Evolutionary conservation across 2,113 vertebrate genomes (phyloP), one percentile per base, ranked within the genome.

Genomic region (Mugil cephalus): DNA sequence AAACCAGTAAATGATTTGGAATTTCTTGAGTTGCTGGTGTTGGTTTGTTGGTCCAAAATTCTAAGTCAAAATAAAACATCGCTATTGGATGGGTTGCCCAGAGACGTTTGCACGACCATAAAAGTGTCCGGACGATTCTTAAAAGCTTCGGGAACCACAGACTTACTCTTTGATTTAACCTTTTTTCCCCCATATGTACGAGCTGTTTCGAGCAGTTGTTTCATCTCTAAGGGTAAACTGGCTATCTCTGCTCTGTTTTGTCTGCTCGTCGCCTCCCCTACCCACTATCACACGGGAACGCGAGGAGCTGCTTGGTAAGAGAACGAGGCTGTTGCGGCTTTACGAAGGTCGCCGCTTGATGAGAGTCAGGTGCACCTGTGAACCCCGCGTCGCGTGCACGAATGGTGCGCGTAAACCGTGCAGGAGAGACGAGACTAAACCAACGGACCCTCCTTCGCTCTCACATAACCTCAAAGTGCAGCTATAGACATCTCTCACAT

Each of bases 401-500:
- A 11, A 47, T 19, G 1, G 11, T 6, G 19, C 39, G 1, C 6
- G 17, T 36, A 71, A 42, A 62, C 21, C 62, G 70, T 39, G 15
- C 30, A 42, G 52, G 68, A 78, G 65, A 82, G 62, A 53, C 10
- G 13, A 77, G 65, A 64, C 54, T 34, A 11, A 77, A 85, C 53
- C 48, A 30, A 45, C 24, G 13, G 10, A 51, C 48, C 60, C 18
- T 51, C 62, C 15, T 39, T 40, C n/a, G 4, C 76, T 74, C 79
- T 55, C 70, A 53, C 17, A 75, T 70, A 63, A 39, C 50, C 84
- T 90, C 83, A 89, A 88, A 89, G 84, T 84, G 83, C 77, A 85
- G 82, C 74, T 80, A 79, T 48, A 82, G 80, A 85, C 48, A 36
- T 71, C 58, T 90, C 76, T 85, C 88, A 88, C 88, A 79, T 69